Base-by-base conservation (phyloP, 2,888 invertebrate species). In the Notodonta dromedarius region DNA sequence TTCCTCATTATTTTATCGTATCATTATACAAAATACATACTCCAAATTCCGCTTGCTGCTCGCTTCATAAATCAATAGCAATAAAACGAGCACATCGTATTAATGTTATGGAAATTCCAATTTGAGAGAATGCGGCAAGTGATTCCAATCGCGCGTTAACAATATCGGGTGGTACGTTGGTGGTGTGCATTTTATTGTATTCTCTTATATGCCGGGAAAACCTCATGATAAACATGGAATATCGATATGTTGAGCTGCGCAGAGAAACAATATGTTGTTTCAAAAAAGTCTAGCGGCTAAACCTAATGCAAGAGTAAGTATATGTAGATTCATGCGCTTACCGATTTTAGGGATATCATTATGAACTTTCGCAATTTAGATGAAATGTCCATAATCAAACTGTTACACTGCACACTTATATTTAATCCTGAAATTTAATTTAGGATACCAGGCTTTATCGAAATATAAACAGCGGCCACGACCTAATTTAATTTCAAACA, bases 31-130 rank as follows among this genome's bases (percentile, higher is more conserved):
- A 4, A 6, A 35, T 35, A 35, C 35, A 35, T 7, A 35, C 35
- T 35, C 35, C 6, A 4, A 35, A 35, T 35, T 5, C 35, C 35
- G 35, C 7, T 4, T 35, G 35, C 35, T 35, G 35, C 35, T 35
- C 35, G 7, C 35, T 35, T 35, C 35, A 35, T 35, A 5, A 69
- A 69, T 73, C 65, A 63, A 74, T 69, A 64, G 60, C 63, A 73
- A 67, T 74, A 68, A 74, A 71, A 68, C 60, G 46, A 46, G 46
- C n/a, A 46, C n/a, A 7, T 46, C 4, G 40, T 52, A 42, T 44
- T 69, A 65, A 74, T 69, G 71, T 63, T 65, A 74, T 68, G 73
- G 60, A 69, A 66, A 74, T 74, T 65, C 60, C 58, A 67, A 66
- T 70, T 72, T 59, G 62, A 63, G 58, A 62, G 62, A 70, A 68